Conservation (phyloP, 2,113 vertebrate genomes). For the Cyanocitta stelleri region DNA sequence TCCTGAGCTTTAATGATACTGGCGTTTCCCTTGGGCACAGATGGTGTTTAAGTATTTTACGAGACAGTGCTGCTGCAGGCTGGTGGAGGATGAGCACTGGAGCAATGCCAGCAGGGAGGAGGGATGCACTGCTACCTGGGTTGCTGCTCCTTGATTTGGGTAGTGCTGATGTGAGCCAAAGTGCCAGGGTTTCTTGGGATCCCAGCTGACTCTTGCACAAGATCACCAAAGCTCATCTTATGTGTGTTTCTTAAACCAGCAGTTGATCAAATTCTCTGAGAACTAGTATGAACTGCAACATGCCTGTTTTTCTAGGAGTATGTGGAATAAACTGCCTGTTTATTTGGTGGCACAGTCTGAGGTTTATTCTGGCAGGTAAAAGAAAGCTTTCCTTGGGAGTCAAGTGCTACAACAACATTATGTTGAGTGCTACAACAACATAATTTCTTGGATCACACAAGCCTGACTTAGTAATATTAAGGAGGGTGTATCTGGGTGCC, state of each 20-base stretch:
- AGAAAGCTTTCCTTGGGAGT: not conserved
- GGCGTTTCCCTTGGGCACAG: accelerated
- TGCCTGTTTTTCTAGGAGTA: not conserved
- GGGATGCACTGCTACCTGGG: not conserved
- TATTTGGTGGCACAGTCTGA: not conserved
- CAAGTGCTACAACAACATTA: not conserved
- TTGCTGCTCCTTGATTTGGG: not conserved
- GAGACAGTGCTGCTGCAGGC: not conserved
- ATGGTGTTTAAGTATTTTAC: not conserved
- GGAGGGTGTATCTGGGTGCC: not conserved
- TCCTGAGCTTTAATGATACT: not conserved
- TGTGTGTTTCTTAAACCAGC: not conserved
- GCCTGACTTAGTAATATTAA: not conserved
- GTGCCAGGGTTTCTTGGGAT: not conserved
- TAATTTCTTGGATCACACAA: not conserved
- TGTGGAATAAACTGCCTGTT: not conserved
- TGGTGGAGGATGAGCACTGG: not conserved
- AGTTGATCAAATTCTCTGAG: not conserved
- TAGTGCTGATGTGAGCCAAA: not conserved
- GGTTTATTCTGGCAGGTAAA: not conserved
- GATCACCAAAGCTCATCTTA: not conserved
- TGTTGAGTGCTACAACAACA: not conserved
- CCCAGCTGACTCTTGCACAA: not conserved
- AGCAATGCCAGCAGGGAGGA: not conserved
- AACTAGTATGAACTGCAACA: not conserved